phyloP scores from a whole-genome alignment of 2,888 invertebrate genomes.

The Drosophila pseudotalamancana region DNA sequence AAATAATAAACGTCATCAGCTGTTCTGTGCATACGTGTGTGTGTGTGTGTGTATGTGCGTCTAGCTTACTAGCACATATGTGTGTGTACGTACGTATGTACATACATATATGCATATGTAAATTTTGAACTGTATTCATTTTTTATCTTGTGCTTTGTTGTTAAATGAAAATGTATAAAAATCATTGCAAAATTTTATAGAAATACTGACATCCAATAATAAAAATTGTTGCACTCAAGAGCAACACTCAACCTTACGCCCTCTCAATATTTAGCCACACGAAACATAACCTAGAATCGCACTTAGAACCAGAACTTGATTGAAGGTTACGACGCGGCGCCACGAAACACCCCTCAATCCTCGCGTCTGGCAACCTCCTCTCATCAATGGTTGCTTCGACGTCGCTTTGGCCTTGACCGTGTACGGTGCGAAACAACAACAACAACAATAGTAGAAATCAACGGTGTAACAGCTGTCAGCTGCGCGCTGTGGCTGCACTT shows the following conservation, averaged over 20 bases:
- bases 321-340: conserved; percentile 69
- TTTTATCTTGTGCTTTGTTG: conserved; percentile 6
- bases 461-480: conserved; percentile 72
- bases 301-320: conserved; percentile 55
- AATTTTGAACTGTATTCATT: conserved; percentile 1
- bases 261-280: background rate
- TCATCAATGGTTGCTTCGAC: conserved; percentile 35
- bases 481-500: conserved; percentile 52
- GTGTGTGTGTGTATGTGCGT: conserved; percentile 33
- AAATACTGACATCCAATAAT: conserved; percentile 5
- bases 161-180: background rate
- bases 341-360: conserved; percentile 31
- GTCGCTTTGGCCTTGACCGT: conserved; percentile 59
- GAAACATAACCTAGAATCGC: conserved; percentile 63
- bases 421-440: conserved; percentile 41
- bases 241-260: background rate
- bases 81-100: background rate
- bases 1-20: conserved; percentile 77
- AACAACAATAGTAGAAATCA: conserved; percentile 31
- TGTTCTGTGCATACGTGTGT: conserved; percentile 51
- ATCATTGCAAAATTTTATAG: background rate
- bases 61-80: conserved; percentile 29
- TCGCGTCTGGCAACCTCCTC: conserved; percentile 16
- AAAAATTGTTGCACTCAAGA: conserved; percentile 43
- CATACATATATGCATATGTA: background rate